Base-by-base conservation (phyloP, 2,797 vertebrate species). In the Falco naumanni region DNA sequence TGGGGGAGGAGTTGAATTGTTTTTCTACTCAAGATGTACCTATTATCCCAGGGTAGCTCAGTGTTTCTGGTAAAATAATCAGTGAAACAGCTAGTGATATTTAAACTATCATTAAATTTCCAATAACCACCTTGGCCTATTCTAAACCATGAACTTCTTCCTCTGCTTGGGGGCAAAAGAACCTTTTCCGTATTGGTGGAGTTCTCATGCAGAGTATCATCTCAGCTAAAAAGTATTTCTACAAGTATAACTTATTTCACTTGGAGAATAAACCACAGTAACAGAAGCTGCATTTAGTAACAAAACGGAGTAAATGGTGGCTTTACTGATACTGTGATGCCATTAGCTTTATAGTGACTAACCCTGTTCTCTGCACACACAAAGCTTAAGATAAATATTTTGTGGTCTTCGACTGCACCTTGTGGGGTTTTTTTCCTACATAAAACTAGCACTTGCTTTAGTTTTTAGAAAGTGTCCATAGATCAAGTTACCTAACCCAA, bases 21-120 rank as follows among this genome's bases (percentile, higher is more conserved):
- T 74, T 81, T 90, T 88, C 56, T 85, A 28, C 41, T 87, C 51
- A 70, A 18, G 65, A 37, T n/a, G 4, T 53, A 76, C 43, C 50
- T 57, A 54, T 37, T n/a, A 53, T 12, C 41, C 57, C 63, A 53
- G 31, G 29, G 47, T 25, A 95, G 34, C 54, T 84, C 57, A 29
- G 13, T 17, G 51, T 15, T 56, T 90, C 77, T 95, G 71, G 60
- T 78, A 78, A 95, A 90, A 84, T 12, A 56, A 82, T 93, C 84
- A 89, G 41, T 19, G 41, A 79, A 91, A 89, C 5, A 41, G 24
- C 57, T 77, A 74, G 77, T 26, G 60, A 39, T 29, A 92, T 76
- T 92, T 68, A 69, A 94, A 61, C 9, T 61, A 53, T 13, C 66
- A 85, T 28, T 75, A 29, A 8, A 51, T 56, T 84, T 84, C 47